Evolutionary conservation across 2,113 vertebrate genomes (phyloP), one percentile per base, ranked within the genome.

Genomic region (Tichodroma muraria): DNA sequence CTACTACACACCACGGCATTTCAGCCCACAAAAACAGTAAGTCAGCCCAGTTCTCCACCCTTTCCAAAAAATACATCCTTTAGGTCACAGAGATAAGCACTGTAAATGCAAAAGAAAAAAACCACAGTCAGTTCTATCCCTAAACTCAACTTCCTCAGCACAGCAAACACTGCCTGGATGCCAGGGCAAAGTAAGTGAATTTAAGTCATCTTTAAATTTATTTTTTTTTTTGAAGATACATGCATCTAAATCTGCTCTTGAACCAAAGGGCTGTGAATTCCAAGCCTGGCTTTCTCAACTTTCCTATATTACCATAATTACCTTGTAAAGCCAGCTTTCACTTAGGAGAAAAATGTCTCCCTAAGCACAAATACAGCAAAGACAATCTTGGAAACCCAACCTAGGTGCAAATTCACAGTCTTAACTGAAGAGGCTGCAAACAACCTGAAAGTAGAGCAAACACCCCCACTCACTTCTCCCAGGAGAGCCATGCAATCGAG

Each of bases 401-500:
- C 25, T 45, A 53, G 52, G 27, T 59, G 42, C 33, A 61, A 93
- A 64, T 25, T 47, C 59, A 69, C 8, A 4, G 13, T 23, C 33
- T 69, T 44, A 72, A 64, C 16, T 33, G 27, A 79, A 35, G 71
- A 83, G 22, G 49, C 75, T 90, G 71, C 31, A 85, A 83, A 83
- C 50, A 86, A 40, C 31, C 45, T 65, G 25, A 47, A 73, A 77
- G 13, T 7, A 82, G 37, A 83, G 47, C 28, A 68, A 82, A 76
- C 13, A 65, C 7, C 25, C 24, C 59, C 45, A 31, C 20, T 38
- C 37, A 27, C 15, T 56, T 69, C 49, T 61, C 31, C 35, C 45
- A n/a, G 42, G 42, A 86, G 72, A 57, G 24, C 25, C 31, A 21
- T 18, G 11, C 15, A 37, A 38, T 0, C 0, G 1, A 42, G 35